Evolutionary conservation across 2,113 vertebrate species (phyloP).

Genomic region (Sinocyclocheilus anophthalmus): DNA sequence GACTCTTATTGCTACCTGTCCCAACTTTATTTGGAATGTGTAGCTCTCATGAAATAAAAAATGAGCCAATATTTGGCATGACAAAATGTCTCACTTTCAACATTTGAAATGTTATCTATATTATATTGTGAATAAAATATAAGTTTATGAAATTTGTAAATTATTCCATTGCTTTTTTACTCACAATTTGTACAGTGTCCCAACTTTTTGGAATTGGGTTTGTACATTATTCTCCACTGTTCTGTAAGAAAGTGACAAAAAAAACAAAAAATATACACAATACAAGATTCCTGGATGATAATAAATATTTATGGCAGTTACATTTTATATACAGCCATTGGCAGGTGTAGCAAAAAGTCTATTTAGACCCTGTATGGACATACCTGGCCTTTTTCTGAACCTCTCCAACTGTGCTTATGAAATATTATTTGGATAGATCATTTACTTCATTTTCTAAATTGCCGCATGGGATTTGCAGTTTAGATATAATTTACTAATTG

Average conservation of each 20-base stretch:
- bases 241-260: not conserved
- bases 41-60: too few relatives aligned
- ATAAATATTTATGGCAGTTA: not conserved
- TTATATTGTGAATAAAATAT: too few relatives aligned
- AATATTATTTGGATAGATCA: conserved; percentile 13
- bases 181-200: too few relatives aligned
- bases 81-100: too few relatives aligned
- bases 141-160: too few relatives aligned
- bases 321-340: not conserved
- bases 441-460: conserved; percentile 7
- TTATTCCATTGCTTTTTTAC: too few relatives aligned
- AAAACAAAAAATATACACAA: not conserved
- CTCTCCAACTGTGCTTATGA: not conserved
- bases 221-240: not conserved
- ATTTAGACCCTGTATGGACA: not conserved
- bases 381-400: not conserved
- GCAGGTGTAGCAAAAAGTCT: not conserved
- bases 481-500: conserved; percentile 45
- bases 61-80: too few relatives aligned
- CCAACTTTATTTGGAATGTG: too few relatives aligned
- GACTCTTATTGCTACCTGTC: too few relatives aligned
- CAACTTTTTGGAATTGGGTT: too few relatives aligned
- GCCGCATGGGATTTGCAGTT: not conserved
- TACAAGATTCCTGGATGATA: not conserved
- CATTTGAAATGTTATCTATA: too few relatives aligned